Evolutionary conservation across 2,797 vertebrate species (phyloP).

Genomic region (Gymnothorax reevesii): DNA sequence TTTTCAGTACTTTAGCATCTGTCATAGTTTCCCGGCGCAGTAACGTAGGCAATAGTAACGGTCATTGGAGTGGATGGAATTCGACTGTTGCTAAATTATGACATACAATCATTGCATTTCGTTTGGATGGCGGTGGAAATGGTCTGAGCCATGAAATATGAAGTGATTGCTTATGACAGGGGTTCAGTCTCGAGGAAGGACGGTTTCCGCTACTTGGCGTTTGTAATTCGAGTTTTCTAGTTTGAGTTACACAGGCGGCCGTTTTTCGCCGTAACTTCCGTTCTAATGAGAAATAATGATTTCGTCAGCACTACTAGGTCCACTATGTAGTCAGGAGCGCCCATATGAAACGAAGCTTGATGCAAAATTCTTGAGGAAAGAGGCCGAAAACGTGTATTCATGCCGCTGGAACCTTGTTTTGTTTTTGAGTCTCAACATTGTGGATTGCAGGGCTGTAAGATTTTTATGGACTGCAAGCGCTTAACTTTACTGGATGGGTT

Average conservation of each 20-base stretch:
- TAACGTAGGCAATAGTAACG: background rate
- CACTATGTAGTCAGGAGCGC: background rate
- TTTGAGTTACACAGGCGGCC: background rate
- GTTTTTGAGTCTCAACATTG: background rate
- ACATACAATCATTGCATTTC: background rate
- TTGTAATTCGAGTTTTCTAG: background rate
- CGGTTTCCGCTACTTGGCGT: background rate
- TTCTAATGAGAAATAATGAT: background rate
- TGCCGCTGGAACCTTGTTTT: too few relatives aligned
- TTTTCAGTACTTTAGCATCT: constrained; percentile 16
- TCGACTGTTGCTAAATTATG: background rate
- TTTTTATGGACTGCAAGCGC: background rate
- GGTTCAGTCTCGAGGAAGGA: background rate
- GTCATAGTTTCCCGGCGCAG: background rate
- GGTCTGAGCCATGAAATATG: background rate
- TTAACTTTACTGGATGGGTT: background rate
- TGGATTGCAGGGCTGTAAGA: background rate
- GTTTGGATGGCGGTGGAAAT: background rate
- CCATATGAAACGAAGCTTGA: background rate
- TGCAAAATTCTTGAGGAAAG: background rate
- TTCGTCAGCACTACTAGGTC: background rate
- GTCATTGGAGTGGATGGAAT: background rate
- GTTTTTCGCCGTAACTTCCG: background rate
- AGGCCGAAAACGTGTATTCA: background rate
- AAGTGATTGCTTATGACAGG: constrained; percentile 12